Evolutionary conservation across 2,113 vertebrate genomes (phyloP), one percentile per base, ranked within the genome.

Genomic region (Anser brachyrhynchus): DNA sequence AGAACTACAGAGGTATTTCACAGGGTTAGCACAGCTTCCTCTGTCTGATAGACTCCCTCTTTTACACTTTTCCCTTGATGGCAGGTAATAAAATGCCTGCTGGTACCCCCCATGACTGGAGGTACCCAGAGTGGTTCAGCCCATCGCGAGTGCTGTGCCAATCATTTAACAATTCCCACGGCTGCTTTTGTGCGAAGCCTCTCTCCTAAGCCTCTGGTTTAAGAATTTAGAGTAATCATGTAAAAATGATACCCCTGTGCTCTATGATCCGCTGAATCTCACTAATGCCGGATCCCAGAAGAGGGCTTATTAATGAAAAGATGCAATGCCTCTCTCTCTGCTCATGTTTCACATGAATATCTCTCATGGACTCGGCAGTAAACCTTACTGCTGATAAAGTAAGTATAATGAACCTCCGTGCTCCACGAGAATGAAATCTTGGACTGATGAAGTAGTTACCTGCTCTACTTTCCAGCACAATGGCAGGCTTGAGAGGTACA

Each of bases 211-310:
- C 98, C 97, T 98, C 97, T 97, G 98, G 97, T 98, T 98, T 98
- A 98, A 98, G 98, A 99, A 98, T 98, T 98, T 98, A 98, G 97
- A 98, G 98, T 98, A 99, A 99, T 99, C 98, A 98, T 98, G 98
- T 98, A 98, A 98, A 99, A 98, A 98, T 98, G 98, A 98, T 98
- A 99, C 98, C 98, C 98, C 98, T 98, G 97, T 98, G 98, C 98
- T 98, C 97, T 98, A 96, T 98, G 98, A 98, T 98, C 97, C 97
- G 95, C 98, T 98, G 98, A 98, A 98, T 98, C 98, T 98, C 97
- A 69, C 98, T 98, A 98, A 98, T 98, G 97, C 98, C 93, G 43
- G 97, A 98, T 98, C 98, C 98, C 98, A 97, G 97, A 98, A 98
- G 98, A 98, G 98, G 97, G 97, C 98, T 98, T 98, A 98, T 98